phyloP scores from a whole-genome alignment of 2,797 vertebrate species.

The Microctenopoma steveboyesi region DNA sequence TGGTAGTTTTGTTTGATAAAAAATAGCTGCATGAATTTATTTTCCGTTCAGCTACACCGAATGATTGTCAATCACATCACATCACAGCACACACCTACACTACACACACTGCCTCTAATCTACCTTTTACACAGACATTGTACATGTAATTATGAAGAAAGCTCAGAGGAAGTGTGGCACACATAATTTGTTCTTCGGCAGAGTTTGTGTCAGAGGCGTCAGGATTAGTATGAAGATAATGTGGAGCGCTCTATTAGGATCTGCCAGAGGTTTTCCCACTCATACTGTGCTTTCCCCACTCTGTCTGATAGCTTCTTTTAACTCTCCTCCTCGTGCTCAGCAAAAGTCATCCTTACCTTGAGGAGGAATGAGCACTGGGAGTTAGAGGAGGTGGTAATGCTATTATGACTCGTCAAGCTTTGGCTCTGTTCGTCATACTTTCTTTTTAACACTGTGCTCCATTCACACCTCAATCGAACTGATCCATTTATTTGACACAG shows the following conservation, averaged over 20 bases:
- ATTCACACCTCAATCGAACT: slow-evolving; percentile 52
- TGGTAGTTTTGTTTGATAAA: no score
- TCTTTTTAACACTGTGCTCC: slow-evolving; percentile 32
- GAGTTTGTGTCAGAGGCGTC: slow-evolving; percentile 42
- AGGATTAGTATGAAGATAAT: slow-evolving; percentile 51
- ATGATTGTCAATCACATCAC: not conserved
- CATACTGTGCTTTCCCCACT: slow-evolving; percentile 25
- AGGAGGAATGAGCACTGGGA: slow-evolving; percentile 38
- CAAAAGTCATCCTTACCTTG: slow-evolving; percentile 52
- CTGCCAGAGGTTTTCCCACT: slow-evolving; percentile 45
- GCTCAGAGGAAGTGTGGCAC: slow-evolving; percentile 12
- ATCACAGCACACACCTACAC: not conserved
- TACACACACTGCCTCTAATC: slow-evolving; percentile 10
- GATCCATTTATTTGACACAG: slow-evolving; percentile 62
- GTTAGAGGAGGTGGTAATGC: slow-evolving; percentile 56
- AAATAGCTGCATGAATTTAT: not conserved
- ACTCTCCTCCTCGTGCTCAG: slow-evolving; percentile 45
- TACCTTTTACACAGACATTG: slow-evolving; percentile 16
- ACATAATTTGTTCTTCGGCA: slow-evolving; percentile 17
- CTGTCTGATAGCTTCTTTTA: slow-evolving; percentile 39
- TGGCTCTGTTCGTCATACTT: slow-evolving; percentile 44
- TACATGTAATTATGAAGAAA: slow-evolving; percentile 10
- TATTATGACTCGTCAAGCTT: slow-evolving; percentile 51
- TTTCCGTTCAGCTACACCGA: not conserved
- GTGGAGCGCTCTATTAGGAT: slow-evolving; percentile 38